Conservation (phyloP, 2,113 vertebrate genomes). For the Verasper variegatus region DNA sequence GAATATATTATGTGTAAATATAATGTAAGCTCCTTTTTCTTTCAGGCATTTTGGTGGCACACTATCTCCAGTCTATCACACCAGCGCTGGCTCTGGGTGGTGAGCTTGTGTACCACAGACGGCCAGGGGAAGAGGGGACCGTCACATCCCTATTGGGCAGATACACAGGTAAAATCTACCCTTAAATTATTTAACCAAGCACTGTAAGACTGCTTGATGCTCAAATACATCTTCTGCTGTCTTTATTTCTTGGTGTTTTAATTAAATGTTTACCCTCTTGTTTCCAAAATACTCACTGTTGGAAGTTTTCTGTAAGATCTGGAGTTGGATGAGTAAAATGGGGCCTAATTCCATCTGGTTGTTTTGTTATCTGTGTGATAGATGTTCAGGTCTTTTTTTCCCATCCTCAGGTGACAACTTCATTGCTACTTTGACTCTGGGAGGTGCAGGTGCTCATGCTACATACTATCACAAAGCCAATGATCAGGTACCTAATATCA, state of each 20-base stretch:
- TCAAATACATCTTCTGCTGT: not conserved
- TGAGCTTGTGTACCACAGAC: conserved; percentile 90
- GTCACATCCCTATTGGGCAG: conserved; percentile 89
- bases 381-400: not conserved
- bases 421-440: conserved; percentile 87
- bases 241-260: not conserved
- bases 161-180: conserved; percentile 83
- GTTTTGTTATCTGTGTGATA: not conserved
- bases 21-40: not conserved
- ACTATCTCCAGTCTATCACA: conserved; percentile 90
- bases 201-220: not conserved
- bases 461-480: conserved; percentile 94
- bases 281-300: not conserved
- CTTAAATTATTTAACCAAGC: not conserved
- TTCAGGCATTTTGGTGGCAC: conserved; percentile 88
- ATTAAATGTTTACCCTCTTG: not conserved
- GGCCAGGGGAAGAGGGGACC: conserved; percentile 90
- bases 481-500: conserved; percentile 82
- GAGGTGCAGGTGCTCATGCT: conserved; percentile 89
- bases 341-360: too few relatives aligned
- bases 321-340: too few relatives aligned
- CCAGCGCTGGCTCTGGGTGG: conserved; percentile 88
- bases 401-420: conserved; percentile 85
- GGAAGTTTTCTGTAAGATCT: too few relatives aligned
- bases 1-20: not conserved